A percentile compares a stretch with the other conserved stretches of the same genome.
Evolutionary conservation across 1,140 invertebrate genomes (phyloP).

Genomic region (Proales similis): DNA sequence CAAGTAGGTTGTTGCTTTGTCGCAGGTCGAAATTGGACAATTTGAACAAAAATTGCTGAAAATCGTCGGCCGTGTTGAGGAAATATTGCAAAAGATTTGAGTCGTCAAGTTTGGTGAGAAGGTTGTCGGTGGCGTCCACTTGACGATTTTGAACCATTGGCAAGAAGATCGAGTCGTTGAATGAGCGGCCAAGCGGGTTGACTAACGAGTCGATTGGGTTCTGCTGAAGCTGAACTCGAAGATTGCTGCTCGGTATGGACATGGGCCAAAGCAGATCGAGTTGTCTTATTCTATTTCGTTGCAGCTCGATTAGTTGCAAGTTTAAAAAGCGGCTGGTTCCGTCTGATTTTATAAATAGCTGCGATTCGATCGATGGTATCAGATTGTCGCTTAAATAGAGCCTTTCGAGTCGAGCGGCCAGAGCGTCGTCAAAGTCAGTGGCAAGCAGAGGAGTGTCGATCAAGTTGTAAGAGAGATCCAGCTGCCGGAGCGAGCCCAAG

Average conservation of each 20-base stretch:
- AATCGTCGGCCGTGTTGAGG: neutral
- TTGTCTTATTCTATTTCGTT: neutral
- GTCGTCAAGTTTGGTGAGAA: neutral
- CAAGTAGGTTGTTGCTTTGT: neutral
- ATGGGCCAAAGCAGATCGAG: neutral
- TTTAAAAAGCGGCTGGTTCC: neutral
- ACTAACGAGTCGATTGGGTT: neutral
- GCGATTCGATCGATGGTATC: neutral
- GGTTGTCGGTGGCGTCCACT: neutral
- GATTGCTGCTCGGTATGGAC: neutral
- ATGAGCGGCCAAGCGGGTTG: neutral
- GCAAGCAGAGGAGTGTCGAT: neutral
- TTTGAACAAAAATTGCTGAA: neutral
- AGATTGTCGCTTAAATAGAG: neutral
- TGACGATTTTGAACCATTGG: neutral
- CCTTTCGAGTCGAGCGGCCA: neutral
- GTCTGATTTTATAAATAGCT: neutral
- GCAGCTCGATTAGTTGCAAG: neutral
- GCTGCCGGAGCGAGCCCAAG: neutral
- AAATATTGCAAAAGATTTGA: slow-evolving; percentile 1
- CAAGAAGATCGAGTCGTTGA: neutral
- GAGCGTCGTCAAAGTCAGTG: slow-evolving; percentile 1
- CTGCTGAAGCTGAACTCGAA: neutral
- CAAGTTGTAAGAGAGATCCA: neutral
- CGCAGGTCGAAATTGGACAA: slow-evolving; percentile 1